Percentiles rank a stretch among this genome's conserved stretches.
Evolutionary conservation across 1,140 invertebrate species (phyloP).

Genomic region (Stegodyphus mimosarum): DNA sequence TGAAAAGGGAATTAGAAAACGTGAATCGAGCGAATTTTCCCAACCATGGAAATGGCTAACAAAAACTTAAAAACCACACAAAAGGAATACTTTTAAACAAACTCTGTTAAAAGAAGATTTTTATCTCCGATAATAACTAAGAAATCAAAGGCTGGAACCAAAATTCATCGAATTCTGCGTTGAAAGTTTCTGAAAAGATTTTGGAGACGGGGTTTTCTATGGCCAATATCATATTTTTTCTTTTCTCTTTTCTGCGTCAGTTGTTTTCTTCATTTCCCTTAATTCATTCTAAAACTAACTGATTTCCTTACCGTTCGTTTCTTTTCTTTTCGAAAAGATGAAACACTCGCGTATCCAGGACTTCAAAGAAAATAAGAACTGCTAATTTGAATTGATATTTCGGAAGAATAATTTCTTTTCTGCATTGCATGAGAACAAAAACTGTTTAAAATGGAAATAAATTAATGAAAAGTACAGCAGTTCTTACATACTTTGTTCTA

Average conservation of each 20-base stretch:
- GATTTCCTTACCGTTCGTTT: no score
- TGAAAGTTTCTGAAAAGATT: background rate
- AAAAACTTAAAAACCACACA: background rate
- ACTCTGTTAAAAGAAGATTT: background rate
- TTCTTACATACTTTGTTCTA: no score
- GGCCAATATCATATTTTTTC: background rate
- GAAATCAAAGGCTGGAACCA: constrained; percentile 4
- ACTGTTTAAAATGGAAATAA: no score
- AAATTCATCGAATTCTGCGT: background rate
- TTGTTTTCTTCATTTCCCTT: constrained; percentile 1
- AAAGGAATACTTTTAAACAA: background rate
- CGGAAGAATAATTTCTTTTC: no score
- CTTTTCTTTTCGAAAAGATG: no score
- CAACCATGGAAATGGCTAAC: constrained; percentile 7
- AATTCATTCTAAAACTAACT: background rate
- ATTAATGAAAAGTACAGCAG: no score
- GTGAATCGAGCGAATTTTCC: constrained; percentile 9
- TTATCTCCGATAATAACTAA: background rate
- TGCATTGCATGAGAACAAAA: no score
- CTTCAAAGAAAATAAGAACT: no score
- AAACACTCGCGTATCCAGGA: no score
- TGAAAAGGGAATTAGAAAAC: constrained; percentile 7
- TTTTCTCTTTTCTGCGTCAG: background rate
- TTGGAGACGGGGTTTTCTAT: background rate
- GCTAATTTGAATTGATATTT: no score